Conservation (phyloP, 2,113 vertebrate species). For the Phyllostomus hastatus region DNA sequence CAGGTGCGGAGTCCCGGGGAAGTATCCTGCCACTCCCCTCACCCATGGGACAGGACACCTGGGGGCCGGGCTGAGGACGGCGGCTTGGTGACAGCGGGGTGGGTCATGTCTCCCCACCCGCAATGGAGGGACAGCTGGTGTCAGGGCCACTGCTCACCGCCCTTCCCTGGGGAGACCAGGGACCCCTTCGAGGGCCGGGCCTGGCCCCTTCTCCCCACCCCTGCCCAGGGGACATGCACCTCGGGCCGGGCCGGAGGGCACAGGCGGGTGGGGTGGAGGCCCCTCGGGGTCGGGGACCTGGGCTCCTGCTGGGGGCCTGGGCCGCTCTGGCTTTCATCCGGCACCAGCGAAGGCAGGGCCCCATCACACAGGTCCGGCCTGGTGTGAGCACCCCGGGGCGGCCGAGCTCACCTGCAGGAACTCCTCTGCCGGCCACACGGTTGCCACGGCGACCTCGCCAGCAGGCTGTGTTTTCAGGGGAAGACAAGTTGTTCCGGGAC, state of each 20-base stretch:
- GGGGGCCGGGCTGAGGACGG: no score
- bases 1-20: no score
- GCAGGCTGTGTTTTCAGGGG: neutral
- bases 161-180: neutral
- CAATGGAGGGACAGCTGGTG: neutral
- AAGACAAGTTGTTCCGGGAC: neutral
- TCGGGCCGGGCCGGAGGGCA: neutral
- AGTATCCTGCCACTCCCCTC: no score
- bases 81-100: rapidly evolving
- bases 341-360: neutral
- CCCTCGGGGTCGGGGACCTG: rapidly evolving
- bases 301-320: neutral
- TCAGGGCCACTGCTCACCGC: neutral
- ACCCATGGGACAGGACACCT: no score
- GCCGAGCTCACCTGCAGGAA: neutral
- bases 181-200: rapidly evolving
- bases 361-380: neutral
- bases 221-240: neutral
- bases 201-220: neutral
- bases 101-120: rapidly evolving
- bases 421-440: rapidly evolving
- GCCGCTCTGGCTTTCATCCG: neutral
- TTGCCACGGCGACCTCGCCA: neutral
- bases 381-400: neutral
- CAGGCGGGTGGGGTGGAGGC: neutral